Evolutionary conservation across 2,113 vertebrate species (phyloP).

Genomic region (Passer domesticus): DNA sequence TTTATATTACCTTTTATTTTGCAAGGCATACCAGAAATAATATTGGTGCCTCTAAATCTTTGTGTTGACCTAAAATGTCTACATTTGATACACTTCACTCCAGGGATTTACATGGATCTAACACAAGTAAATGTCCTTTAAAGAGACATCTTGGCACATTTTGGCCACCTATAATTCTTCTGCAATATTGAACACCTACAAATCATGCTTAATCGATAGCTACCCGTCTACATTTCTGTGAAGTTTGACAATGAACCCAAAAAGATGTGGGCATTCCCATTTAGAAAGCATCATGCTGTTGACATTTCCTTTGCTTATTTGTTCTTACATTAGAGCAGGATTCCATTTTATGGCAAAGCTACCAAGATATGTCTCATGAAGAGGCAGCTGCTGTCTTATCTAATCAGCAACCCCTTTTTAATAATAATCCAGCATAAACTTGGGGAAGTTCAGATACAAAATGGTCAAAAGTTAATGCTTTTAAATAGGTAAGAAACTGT

Average conservation of each 20-base stretch:
- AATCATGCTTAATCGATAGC: background rate
- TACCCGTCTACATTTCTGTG: background rate
- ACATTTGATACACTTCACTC: background rate
- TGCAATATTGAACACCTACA: background rate
- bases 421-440: background rate
- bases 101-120: background rate
- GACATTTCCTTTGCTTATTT: background rate
- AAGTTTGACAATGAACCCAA: background rate
- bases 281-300: background rate
- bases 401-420: background rate
- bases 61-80: background rate
- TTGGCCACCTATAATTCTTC: background rate
- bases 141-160: background rate
- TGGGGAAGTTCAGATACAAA: background rate
- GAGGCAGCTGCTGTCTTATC: background rate
- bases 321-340: background rate
- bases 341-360: background rate
- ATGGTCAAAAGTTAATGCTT: background rate
- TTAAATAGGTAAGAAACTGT: background rate
- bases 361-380: background rate
- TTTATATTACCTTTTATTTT: background rate
- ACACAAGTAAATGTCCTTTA: background rate
- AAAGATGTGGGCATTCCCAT: background rate
- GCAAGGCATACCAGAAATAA: background rate
- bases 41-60: background rate